phyloP scores from a whole-genome alignment of 2,888 invertebrate genomes.

The Drosophila incognita region DNA sequence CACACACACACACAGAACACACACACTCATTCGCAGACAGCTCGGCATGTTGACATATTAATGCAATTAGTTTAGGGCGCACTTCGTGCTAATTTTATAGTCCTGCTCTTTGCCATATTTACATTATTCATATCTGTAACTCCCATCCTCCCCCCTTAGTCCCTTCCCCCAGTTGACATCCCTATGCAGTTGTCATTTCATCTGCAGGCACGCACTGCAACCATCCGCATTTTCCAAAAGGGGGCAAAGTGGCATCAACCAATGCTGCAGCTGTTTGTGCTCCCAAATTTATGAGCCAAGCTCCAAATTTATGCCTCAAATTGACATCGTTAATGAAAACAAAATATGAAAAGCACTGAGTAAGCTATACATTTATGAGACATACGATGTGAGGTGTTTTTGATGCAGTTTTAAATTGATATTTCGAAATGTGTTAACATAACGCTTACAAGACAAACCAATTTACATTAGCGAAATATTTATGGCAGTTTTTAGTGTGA shows the following conservation, averaged over 20 bases:
- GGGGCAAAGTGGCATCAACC: not conserved
- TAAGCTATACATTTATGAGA: slow-evolving; percentile 4
- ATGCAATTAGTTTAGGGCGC: slow-evolving; percentile 77
- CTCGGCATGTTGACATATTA: slow-evolving; percentile 75
- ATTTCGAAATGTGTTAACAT: not conserved
- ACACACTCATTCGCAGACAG: slow-evolving; percentile 36
- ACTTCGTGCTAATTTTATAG: slow-evolving; percentile 75
- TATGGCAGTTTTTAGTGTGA: not conserved
- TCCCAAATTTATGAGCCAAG: slow-evolving; percentile 46
- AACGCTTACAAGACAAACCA: not conserved
- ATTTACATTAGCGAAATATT: not conserved
- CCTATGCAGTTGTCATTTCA: slow-evolving; percentile 30
- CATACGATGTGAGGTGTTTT: not conserved
- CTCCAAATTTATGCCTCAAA: slow-evolving; percentile 35
- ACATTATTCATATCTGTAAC: slow-evolving; percentile 64
- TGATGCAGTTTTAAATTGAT: not conserved
- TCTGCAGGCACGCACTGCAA: slow-evolving; percentile 30
- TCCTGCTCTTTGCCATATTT: slow-evolving; percentile 51
- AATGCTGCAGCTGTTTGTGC: slow-evolving; percentile 45
- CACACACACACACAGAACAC: slow-evolving; percentile 12
- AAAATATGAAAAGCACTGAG: slow-evolving; percentile 24
- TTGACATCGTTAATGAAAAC: slow-evolving; percentile 47
- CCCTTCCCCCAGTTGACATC: not conserved
- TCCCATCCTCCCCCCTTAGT: slow-evolving; percentile 3
- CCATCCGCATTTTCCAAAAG: not conserved